Evolutionary conservation across 2,888 invertebrate species (phyloP).

Genomic region (Plagodis dolabraria): DNA sequence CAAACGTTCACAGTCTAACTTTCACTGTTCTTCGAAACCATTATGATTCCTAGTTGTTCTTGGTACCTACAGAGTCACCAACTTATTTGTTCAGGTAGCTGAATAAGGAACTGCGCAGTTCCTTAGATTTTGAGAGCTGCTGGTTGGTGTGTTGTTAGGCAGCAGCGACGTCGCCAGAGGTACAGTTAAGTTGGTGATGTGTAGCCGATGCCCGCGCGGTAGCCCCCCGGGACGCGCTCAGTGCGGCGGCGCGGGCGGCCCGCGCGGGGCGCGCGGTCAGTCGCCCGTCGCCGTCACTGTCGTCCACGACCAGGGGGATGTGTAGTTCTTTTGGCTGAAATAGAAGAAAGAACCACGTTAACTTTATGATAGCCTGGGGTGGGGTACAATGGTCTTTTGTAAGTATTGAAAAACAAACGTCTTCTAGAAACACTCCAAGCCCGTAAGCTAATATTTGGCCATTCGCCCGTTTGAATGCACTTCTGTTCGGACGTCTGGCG

Average conservation of each 20-base stretch:
- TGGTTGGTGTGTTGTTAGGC: neutral
- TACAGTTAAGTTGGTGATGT: neutral
- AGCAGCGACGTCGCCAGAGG: neutral
- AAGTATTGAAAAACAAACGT: no score
- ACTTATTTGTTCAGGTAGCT: neutral
- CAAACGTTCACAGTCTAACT: neutral
- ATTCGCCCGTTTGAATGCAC: no score
- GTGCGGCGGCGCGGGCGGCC: slow-evolving; percentile 76
- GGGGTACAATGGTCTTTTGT: no score
- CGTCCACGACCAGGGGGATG: slow-evolving; percentile 87
- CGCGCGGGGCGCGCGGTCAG: slow-evolving; percentile 86
- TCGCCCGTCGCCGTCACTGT: slow-evolving; percentile 87
- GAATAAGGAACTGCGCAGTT: no score
- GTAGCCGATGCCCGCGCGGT: neutral
- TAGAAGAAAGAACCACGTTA: slow-evolving; percentile 42
- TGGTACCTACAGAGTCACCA: neutral
- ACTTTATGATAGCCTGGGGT: slow-evolving; percentile 1
- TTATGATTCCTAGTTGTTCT: neutral
- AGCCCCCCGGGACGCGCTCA: slow-evolving; percentile 52
- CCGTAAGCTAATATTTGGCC: no score
- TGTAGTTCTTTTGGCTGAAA: slow-evolving; percentile 86
- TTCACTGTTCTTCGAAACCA: neutral
- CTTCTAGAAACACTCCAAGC: no score
- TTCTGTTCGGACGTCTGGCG: no score
- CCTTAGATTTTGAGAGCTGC: neutral